phyloP scores from a whole-genome alignment of 2,888 invertebrate species.

The Sminthurinus aureus region DNA sequence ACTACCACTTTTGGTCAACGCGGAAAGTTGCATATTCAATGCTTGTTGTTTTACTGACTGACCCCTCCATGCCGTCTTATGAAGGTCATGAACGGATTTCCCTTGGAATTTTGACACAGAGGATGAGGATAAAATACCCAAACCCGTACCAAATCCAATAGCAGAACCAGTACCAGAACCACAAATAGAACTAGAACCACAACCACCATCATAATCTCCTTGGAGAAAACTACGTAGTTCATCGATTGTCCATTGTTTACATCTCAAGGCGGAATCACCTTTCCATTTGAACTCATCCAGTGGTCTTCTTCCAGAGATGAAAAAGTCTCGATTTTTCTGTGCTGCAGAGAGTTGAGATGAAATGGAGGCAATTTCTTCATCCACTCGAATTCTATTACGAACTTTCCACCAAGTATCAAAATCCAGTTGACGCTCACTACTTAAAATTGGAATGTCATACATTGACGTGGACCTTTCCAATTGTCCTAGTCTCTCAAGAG shows the following conservation, averaged over 20 bases:
- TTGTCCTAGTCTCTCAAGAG: conserved; percentile 83
- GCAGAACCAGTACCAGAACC: too few relatives aligned
- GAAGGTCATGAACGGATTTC: conserved; percentile 68
- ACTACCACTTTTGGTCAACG: conserved; percentile 63
- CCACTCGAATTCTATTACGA: conserved; percentile 79
- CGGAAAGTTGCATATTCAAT: conserved; percentile 70
- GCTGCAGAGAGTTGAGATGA: conserved; percentile 79
- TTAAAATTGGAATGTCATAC: conserved; percentile 67
- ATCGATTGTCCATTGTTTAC: conserved; percentile 87
- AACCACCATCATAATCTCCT: conserved; percentile 24
- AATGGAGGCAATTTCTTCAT: conserved; percentile 79
- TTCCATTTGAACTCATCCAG: conserved; percentile 79
- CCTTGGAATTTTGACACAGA: not conserved
- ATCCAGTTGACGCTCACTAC: conserved; percentile 82
- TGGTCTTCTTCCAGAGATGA: conserved; percentile 81
- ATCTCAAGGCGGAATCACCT: conserved; percentile 78
- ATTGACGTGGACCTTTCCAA: conserved; percentile 72
- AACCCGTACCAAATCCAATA: too few relatives aligned
- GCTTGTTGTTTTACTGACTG: conserved; percentile 83
- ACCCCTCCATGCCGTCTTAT: conserved; percentile 84
- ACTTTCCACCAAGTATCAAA: conserved; percentile 87
- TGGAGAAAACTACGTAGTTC: conserved; percentile 67
- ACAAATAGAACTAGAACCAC: too few relatives aligned
- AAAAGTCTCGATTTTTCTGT: conserved; percentile 82
- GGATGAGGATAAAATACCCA: too few relatives aligned